Conservation (phyloP, 92 coral and sea anemone genomes). For the Blastomussa wellsi region DNA sequence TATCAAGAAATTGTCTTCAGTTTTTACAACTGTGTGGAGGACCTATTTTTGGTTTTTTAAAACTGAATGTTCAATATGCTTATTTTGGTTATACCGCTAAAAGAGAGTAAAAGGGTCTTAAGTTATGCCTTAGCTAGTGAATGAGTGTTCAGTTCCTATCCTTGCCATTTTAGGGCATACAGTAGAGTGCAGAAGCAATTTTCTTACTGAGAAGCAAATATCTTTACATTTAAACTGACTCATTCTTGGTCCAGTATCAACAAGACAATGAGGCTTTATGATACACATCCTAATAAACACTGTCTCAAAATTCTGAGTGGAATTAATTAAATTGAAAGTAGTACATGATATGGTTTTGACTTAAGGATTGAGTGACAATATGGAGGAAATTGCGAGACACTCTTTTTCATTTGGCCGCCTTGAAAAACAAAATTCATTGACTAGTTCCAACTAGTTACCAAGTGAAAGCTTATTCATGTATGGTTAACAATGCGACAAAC, state of each 20-base stretch:
- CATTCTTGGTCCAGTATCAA: constrained; percentile 1
- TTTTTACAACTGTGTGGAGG: not conserved
- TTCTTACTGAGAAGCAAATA: constrained; percentile 3
- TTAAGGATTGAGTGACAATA: not conserved
- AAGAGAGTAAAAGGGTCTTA: not conserved
- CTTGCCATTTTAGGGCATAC: constrained; percentile 37
- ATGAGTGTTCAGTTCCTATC: not conserved
- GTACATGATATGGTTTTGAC: not conserved
- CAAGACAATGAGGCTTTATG: not conserved
- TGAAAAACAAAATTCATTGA: not conserved
- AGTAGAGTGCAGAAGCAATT: constrained; percentile 10
- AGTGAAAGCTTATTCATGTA: not conserved
- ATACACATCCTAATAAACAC: constrained; percentile 10
- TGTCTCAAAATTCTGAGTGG: constrained; percentile 1
- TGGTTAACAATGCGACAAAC: not conserved
- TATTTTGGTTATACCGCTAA: not conserved
- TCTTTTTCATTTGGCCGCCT: not conserved
- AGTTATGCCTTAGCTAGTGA: not conserved
- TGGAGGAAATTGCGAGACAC: not conserved
- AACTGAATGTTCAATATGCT: not conserved
- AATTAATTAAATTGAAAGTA: not conserved
- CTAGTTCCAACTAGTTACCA: not conserved
- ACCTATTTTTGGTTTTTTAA: not conserved
- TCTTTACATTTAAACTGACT: not conserved
- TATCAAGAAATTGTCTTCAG: not conserved